Evolutionary conservation across 2,113 vertebrate genomes (phyloP).

Genomic region (Lonchura striata): DNA sequence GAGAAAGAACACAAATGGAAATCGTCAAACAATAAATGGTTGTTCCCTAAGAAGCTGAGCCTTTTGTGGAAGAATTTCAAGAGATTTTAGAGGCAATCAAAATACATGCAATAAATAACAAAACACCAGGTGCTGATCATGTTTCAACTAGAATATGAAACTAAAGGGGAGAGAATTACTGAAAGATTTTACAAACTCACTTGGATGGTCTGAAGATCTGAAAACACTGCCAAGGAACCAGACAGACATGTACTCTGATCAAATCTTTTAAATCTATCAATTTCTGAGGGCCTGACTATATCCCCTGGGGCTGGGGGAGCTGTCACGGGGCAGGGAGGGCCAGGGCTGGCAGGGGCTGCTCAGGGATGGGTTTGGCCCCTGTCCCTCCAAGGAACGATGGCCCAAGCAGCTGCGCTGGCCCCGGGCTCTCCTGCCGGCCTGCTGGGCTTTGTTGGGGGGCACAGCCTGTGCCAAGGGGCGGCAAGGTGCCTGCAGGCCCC

Average conservation of each 20-base stretch:
- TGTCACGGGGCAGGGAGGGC: too few relatives aligned
- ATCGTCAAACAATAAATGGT: background rate
- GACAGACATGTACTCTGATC: background rate
- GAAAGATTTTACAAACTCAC: background rate
- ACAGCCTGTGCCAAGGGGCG: too few relatives aligned
- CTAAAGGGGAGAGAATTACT: background rate
- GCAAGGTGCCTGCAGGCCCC: too few relatives aligned
- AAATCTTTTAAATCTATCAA: background rate
- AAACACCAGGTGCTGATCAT: slow-evolving; percentile 3
- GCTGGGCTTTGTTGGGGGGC: too few relatives aligned
- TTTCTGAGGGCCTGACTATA: background rate
- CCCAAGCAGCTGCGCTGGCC: too few relatives aligned
- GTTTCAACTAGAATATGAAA: background rate
- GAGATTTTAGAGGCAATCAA: slow-evolving; percentile 10
- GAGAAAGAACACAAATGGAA: background rate
- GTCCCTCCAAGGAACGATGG: too few relatives aligned
- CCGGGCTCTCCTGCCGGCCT: too few relatives aligned
- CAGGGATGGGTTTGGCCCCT: too few relatives aligned
- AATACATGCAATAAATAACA: background rate
- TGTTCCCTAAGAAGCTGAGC: slow-evolving; percentile 7
- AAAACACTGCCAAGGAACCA: background rate
- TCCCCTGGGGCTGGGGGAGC: too few relatives aligned
- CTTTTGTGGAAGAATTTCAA: slow-evolving; percentile 1
- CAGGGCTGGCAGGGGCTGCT: too few relatives aligned
- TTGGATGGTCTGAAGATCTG: background rate